Evolutionary conservation across 2,113 vertebrate species (phyloP), one percentile per base, ranked within the genome.

Genomic region (Hypomesus transpacificus): DNA sequence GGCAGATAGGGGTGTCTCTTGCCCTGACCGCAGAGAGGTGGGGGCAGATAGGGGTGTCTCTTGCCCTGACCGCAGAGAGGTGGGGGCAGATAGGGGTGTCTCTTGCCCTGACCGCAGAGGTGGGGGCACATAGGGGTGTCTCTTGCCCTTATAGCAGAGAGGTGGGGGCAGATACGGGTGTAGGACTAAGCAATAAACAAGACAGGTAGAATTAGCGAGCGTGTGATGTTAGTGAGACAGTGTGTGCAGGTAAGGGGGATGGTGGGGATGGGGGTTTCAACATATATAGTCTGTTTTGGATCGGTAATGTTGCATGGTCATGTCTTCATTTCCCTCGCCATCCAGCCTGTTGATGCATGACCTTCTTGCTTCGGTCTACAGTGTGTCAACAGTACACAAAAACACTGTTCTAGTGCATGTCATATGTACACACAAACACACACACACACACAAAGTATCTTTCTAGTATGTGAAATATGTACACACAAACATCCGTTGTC

Each of bases 171-270:
- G 11, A 60, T 58, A 2, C 18, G 68, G 74, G 71, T 65, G 70
- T 78, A 74, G 64, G 73, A 74, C 74, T 4, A 77, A 71, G 70
- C 69, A 34, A 69, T 80, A 82, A 75, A 73, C 71, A 82, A 83
- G 75, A 77, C 51, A 76, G 65, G 71, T 64, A 56, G 75, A 16
- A 4, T 84, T 58, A 79, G 78, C 75, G 77, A 81, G 78, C 67
- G 71, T 81, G 80, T 39, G 53, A 64, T 54, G 68, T 66, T 65
- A 52, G 69, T 70, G 70, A 69, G 71, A 75, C 56, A 78, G 52
- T 0, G 72, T 70, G 69, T 66, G 73, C 61, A 74, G 69, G 60
- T 79, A 70, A 66, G 14, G 28, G 58, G 74, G 80, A 71, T 76
- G 60, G 69, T 76, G 31, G 31, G 31, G 31, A 34, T 34, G 7